These are phyloP conservation scores for Notarius quadriscutis DNA, from an alignment of 2,113 vertebrate genomes.

Conservation along the genomic window DNA sequence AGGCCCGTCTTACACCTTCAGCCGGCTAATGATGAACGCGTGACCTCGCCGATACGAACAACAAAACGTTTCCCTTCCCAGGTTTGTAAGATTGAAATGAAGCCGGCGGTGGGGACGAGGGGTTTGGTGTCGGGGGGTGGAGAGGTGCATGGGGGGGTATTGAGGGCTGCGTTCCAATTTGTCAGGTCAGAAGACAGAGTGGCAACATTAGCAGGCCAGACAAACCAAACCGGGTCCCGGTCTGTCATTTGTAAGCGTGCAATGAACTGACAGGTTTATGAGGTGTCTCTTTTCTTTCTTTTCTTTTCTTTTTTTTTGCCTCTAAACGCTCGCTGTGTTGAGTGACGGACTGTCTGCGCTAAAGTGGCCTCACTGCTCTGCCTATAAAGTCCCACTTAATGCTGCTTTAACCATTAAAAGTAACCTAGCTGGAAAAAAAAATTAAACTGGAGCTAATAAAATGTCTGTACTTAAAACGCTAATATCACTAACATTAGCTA, in stretches of 20 bases:
- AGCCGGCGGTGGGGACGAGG: conserved; percentile 29
- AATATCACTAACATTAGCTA: not conserved
- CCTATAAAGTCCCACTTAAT: not conserved
- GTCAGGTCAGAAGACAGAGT: conserved; percentile 48
- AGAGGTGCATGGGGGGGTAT: not conserved
- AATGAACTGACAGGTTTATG: conserved; percentile 46
- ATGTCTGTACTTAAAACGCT: not conserved
- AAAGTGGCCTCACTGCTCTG: not conserved
- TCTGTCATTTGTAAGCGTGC: conserved; percentile 50
- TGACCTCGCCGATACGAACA: conserved; percentile 24
- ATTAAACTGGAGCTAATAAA: not conserved
- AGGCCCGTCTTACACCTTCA: conserved; percentile 53
- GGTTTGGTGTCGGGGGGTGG: conserved; percentile 8
- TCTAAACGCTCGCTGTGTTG: not conserved
- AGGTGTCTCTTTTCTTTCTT: conserved; percentile 18
- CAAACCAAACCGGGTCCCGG: conserved; percentile 38
- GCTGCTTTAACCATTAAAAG: not conserved
- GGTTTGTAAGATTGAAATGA: conserved; percentile 56
- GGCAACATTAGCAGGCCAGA: conserved; percentile 48
- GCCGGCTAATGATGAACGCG: conserved; percentile 50
- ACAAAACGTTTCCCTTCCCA: conserved; percentile 24
- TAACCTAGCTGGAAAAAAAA: not conserved
- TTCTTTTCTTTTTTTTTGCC: not conserved
- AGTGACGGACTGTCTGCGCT: conserved; percentile 6
- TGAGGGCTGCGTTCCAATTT: conserved; percentile 39